Evolutionary conservation across 2,888 invertebrate species (phyloP), one percentile per base, ranked within the genome.

Genomic region (Diplolepis rosae): DNA sequence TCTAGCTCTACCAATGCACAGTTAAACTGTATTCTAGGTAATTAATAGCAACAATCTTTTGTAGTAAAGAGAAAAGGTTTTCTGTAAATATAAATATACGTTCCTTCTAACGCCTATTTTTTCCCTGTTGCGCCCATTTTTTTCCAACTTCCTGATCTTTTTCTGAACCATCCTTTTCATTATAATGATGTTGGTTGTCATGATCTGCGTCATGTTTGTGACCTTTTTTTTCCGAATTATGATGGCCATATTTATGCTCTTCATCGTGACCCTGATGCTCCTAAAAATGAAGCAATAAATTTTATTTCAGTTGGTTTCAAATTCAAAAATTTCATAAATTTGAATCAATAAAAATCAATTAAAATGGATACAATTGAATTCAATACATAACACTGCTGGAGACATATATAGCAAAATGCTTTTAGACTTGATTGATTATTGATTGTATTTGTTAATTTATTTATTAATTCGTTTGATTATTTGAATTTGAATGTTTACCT

Each of bases 181-280:
- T 86, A 56, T 91, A 90, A 4, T 90, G 89, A 27, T 91, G 90
- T 81, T 93, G 92, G 1, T 88, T 79, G 39, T 92, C 91, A 77
- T 92, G 90, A 0, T 93, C 93, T 0, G 81, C 89, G 0, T 90
- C 89, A 0, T 88, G 79, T 77, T 92, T 91, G 83, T 93, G 92
- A 1, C 92, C 92, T 87, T 91, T 91, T 13, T 91, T 87, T 1
- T 89, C 87, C 39, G 90, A 84, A 72, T 89, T 85, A 77, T 92
- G 90, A 0, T 90, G 90, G 0, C 92, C 92, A 76, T 92, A 90
- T 6, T 88, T 89, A 79, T 91, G 90, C 70, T 91, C 89, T 1
- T 91, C 91, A 51, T 91, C 90, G 51, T 92, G 90, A 0, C 92
- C 93, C 77, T 92, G 91, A 24, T 90, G 85, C 71, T 89, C 90